Conservation (phyloP, 2,113 vertebrate genomes). For the Osmerus mordax region DNA sequence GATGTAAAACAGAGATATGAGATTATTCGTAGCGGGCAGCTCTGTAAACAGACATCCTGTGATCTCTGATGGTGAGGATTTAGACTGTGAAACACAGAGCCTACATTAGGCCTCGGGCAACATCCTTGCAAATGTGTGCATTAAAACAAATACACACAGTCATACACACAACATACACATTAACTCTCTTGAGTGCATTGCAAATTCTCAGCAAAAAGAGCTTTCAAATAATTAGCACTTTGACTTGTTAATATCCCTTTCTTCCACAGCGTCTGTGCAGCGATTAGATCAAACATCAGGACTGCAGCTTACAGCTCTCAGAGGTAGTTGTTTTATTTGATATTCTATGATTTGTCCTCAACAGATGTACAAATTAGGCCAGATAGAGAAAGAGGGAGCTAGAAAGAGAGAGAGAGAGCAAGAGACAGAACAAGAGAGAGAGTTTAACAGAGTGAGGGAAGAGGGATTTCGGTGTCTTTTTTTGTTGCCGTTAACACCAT, state of each 20-base stretch:
- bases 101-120: constrained; percentile 15
- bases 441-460: neutral
- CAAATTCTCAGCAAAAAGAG: neutral
- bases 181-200: neutral
- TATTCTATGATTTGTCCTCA: constrained; percentile 17
- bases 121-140: constrained; percentile 19
- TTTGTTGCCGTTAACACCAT: constrained; percentile 75
- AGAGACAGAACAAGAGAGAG: neutral
- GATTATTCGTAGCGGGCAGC: neutral
- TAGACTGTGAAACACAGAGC: constrained; percentile 8
- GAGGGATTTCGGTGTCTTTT: constrained; percentile 60
- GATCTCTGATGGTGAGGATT: neutral
- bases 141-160: constrained; percentile 9
- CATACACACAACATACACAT: neutral
- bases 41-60: neutral
- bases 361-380: constrained; percentile 78
- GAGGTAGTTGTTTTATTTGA: constrained; percentile 5
- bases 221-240: constrained; percentile 12
- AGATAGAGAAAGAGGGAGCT: constrained; percentile 48
- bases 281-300: constrained; percentile 19
- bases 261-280: constrained; percentile 1
- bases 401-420: neutral
- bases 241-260: constrained; percentile 7
- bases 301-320: constrained; percentile 17
- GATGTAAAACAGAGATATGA: neutral